Conservation (phyloP, 2,113 vertebrate species). For the Zootoca vivipara region DNA sequence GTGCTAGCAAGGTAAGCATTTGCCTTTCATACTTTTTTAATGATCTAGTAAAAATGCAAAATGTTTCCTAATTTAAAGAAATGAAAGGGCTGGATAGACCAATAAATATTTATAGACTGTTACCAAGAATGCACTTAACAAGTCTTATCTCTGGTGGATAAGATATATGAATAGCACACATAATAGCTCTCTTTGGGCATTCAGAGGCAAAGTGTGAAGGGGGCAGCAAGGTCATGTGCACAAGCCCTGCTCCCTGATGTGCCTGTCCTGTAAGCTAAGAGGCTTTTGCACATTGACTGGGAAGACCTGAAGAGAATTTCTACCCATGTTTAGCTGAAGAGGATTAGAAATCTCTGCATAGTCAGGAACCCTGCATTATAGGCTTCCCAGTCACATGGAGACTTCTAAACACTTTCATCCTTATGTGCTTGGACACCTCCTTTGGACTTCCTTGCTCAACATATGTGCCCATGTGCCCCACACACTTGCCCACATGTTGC, state of each 20-base stretch:
- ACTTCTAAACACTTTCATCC: too few species aligned
- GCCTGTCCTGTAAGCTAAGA: not conserved
- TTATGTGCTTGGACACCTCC: too few species aligned
- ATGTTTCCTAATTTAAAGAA: not conserved
- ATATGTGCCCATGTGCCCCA: too few species aligned
- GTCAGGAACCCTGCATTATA: too few species aligned
- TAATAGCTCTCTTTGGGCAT: not conserved
- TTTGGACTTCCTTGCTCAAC: too few species aligned
- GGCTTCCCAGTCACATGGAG: too few species aligned
- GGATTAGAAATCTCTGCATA: too few species aligned
- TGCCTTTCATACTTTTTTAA: conserved; percentile 16
- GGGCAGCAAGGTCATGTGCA: not conserved
- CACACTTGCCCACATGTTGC: too few species aligned
- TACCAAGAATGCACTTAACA: not conserved
- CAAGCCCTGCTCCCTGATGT: not conserved
- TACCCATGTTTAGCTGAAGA: too few species aligned
- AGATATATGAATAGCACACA: conserved; percentile 5
- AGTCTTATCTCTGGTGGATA: not conserved
- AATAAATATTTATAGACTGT: conserved; percentile 36
- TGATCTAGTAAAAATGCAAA: conserved; percentile 37
- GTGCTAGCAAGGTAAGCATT: conserved; percentile 7
- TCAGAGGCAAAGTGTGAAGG: not conserved
- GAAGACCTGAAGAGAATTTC: not conserved
- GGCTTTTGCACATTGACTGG: not conserved
- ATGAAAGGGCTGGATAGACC: not conserved